Base-by-base conservation (phyloP, 2,797 vertebrate species). In the Phyllotis vaccarum region DNA sequence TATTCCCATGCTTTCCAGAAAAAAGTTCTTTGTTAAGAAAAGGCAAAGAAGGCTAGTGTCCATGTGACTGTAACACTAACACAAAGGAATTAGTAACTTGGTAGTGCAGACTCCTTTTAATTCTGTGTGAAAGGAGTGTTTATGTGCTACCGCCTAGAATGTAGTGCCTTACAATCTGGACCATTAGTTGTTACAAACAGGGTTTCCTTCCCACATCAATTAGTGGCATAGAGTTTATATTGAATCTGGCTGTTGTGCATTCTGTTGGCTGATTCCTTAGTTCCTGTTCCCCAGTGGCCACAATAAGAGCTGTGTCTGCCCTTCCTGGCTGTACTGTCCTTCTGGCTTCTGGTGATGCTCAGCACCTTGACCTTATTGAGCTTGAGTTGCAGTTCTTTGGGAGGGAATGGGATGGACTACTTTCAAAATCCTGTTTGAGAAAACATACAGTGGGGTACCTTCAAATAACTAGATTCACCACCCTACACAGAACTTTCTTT, bases 21-120 rank as follows among this genome's bases (percentile, higher is more conserved):
- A 8, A 82, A 81, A 37, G 66, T 21, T 92, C 70, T 81, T 93
- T 79, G 19, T 82, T 19, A 70, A 95, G 93, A 68, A 78, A 74
- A 79, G 78, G 56, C 72, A 76, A 92, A 89, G 68, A 87, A 83
- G 94, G 79, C 94, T 86, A 92, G 60, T 27, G 49, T 31, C 19
- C 16, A 0, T 1, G 29, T 70, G 93, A 58, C 66, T 11, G 74
- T 40, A 85, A 75, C 19, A 56, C 21, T 40, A 85, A 75, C 19
- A 56, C 21, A 37, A 80, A 58, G 79, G 22, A 62, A 86, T 82
- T 49, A 76, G 76, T 2, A 90, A 66, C 75, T 49, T 24, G 66
- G 74, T 19, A 31, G 82, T 89, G 19, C 34, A 83, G 58, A 75
- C 37, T 89, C 60, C 54, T 70, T 27, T 49, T 62, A 72, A 90